Evolutionary conservation across 2,797 vertebrate genomes (phyloP), one percentile per base, ranked within the genome.

Genomic region (Epinephelus awoara): DNA sequence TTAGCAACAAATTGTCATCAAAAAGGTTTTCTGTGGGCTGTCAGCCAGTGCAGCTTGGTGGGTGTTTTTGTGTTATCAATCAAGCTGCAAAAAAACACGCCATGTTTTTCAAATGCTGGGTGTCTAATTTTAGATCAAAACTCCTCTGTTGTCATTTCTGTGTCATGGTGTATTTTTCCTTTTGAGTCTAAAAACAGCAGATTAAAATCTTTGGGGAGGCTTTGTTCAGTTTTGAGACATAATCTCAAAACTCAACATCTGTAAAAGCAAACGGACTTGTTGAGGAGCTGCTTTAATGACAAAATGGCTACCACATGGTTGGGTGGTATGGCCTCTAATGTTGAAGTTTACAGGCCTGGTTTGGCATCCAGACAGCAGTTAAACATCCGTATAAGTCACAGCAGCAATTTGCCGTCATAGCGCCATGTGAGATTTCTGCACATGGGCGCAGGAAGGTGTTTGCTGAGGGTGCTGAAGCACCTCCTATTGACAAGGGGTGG

Each of bases 81-180:
- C 34, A 56, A 25, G 46, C 59, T 66, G 13, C 25, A 29, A 70
- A 59, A 34, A 59, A 34, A 23, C 3, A 14, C 19, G 10, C 2
- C 21, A 27, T 58, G 25, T 67, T 62, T 13, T 83, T 52, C 12
- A 71, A 51, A 73, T 23, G 8, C 29, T 47, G 14, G n/a, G 47
- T 75, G 17, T 77, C 63, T 87, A 71, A 78, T 58, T 76, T 80
- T 65, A 78, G 67, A 81, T 47, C 42, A 65, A 54, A 67, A 29
- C 44, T 57, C 7, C 17, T 70, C 18, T 51, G 55, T 77, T 82
- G 38, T 65, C n/a, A 5, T 73, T 51, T 70, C 74, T 77, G 59
- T 70, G 46, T 78, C 56, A 70, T 61, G 15, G 50, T 34, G 7
- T 0, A 34, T 72, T 80, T 73, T 72, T 61, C 10, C 6, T 8